A percentile compares a stretch with the other conserved stretches of the same genome.
Conservation (phyloP, 2,113 vertebrate genomes). For the Pterocles orientalis region DNA sequence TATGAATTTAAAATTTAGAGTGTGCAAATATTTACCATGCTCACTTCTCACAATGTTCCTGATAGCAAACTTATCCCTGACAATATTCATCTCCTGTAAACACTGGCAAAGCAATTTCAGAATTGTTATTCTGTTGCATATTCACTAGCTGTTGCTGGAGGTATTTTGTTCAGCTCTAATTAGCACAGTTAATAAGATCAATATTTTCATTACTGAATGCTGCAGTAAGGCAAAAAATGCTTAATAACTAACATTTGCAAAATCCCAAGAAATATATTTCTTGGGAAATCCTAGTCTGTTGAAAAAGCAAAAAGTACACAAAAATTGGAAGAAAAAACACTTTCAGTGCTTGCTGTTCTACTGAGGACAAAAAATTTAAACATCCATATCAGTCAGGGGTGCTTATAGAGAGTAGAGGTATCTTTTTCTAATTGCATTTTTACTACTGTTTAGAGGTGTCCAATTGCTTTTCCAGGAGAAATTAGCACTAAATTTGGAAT, state of each 20-base stretch:
- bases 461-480: background rate
- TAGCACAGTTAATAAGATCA: constrained; percentile 65
- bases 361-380: background rate
- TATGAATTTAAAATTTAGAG: background rate
- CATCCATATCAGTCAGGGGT: background rate
- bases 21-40: constrained; percentile 12
- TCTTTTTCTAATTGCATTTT: background rate
- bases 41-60: background rate
- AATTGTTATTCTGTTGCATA: constrained; percentile 44
- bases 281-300: background rate
- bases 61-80: background rate
- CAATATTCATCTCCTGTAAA: constrained; percentile 26
- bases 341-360: background rate
- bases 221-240: constrained; percentile 25
- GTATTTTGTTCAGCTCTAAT: constrained; percentile 65
- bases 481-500: background rate
- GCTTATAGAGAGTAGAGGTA: background rate
- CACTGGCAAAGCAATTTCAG: constrained; percentile 32
- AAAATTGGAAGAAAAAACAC: background rate
- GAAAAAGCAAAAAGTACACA: background rate
- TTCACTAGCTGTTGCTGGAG: constrained; percentile 52
- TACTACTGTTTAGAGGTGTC: background rate
- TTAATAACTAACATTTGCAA: constrained; percentile 4
- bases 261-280: background rate
- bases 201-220: constrained; percentile 59